These are phyloP conservation scores for Uloborus plumipes DNA, from an alignment of 2,888 invertebrate genomes.

Conservation along the genomic window DNA sequence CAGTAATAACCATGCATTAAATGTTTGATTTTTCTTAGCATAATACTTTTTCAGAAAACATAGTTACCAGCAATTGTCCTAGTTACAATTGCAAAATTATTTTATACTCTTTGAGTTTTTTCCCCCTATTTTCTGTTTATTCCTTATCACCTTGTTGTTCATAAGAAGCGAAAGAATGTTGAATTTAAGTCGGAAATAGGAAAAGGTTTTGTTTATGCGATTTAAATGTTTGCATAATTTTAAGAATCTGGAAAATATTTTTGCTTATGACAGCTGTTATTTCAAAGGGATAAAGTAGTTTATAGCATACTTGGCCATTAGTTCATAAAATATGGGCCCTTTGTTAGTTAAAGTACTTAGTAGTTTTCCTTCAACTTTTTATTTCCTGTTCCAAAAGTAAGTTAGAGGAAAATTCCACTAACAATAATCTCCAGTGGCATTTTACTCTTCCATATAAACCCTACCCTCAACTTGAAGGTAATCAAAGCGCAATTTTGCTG, in stretches of 20 bases:
- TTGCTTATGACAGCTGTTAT: conserved; percentile 33
- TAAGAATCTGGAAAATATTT: neutral
- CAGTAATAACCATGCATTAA: no score
- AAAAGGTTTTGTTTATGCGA: neutral
- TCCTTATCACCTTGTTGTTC: neutral
- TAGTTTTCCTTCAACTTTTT: no score
- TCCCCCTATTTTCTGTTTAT: neutral
- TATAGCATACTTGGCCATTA: conserved; percentile 18
- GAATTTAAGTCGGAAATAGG: neutral
- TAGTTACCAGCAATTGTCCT: neutral
- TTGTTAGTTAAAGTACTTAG: no score
- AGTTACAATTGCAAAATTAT: neutral
- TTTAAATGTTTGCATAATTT: no score
- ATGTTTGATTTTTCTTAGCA: no score
- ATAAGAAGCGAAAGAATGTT: neutral
- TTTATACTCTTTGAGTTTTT: neutral
- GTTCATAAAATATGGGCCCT: conserved; percentile 36
- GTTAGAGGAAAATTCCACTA: no score
- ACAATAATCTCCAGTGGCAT: no score
- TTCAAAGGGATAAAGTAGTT: conserved; percentile 62
- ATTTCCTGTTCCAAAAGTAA: no score
- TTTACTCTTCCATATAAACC: conserved; percentile 34
- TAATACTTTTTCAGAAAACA: conserved; percentile 2
- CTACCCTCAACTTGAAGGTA: conserved; percentile 26
- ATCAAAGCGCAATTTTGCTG: conserved; percentile 66